These are phyloP conservation scores for Heliornis fulica DNA, from an alignment of 2,113 vertebrate species.

Conservation along the genomic window DNA sequence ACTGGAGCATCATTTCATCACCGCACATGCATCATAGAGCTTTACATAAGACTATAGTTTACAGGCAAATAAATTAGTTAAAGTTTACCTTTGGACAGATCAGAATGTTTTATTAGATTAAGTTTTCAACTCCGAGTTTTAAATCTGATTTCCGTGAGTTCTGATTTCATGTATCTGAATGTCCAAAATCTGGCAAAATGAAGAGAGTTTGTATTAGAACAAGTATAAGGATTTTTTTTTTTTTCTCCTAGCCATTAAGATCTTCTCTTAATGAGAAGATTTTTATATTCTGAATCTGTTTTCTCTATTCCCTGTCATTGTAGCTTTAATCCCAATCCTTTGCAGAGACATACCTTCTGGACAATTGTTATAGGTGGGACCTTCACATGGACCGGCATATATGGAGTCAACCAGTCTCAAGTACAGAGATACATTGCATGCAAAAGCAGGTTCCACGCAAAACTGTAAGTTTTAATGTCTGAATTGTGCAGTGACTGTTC, in stretches of 20 bases:
- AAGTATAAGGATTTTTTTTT: background rate
- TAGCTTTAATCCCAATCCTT: constrained; percentile 88
- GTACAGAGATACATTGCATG: constrained; percentile 96
- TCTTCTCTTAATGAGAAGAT: background rate
- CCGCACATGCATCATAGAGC: background rate
- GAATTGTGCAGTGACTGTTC: background rate
- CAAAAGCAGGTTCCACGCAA: constrained; percentile 87
- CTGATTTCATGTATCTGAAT: background rate
- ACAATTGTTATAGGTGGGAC: constrained; percentile 86
- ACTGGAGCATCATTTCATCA: constrained; percentile 16
- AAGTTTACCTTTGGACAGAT: background rate
- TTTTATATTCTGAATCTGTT: background rate
- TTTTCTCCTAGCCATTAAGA: background rate
- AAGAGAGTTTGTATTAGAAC: background rate
- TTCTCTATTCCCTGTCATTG: background rate
- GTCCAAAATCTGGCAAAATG: background rate
- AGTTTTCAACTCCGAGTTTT: background rate
- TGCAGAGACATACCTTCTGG: constrained; percentile 94
- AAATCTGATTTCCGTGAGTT: background rate
- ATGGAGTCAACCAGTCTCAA: constrained; percentile 92
- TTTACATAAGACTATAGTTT: background rate
- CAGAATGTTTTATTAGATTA: background rate
- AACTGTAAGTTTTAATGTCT: constrained; percentile 81
- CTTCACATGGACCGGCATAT: constrained; percentile 88
- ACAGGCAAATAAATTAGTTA: background rate